Evolutionary conservation across 2,888 invertebrate genomes (phyloP).

Genomic region (Nasonovia ribisnigri): DNA sequence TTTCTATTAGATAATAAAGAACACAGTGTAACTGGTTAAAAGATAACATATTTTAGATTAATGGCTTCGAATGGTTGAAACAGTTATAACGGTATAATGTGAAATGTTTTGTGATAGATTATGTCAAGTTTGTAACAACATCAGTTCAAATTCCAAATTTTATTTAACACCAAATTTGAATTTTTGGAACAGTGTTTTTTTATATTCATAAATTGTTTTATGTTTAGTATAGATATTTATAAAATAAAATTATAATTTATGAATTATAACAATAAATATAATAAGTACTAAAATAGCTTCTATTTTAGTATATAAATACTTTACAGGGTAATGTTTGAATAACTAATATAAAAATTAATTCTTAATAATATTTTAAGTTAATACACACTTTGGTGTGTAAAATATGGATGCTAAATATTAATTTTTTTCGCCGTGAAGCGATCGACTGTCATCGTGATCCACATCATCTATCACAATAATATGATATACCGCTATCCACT

Average conservation of each 20-base stretch:
- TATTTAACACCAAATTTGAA: neutral
- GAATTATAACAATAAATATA: neutral
- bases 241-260: neutral
- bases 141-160: neutral
- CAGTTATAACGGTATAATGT: neutral
- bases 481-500: neutral
- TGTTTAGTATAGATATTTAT: neutral
- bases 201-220: neutral
- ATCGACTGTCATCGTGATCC: neutral
- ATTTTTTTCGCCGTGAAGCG: neutral
- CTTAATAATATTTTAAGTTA: neutral
- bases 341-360: neutral
- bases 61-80: neutral
- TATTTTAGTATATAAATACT: neutral
- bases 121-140: neutral
- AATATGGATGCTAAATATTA: neutral
- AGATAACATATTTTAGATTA: constrained; percentile 8
- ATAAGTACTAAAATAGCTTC: neutral
- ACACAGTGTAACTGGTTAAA: neutral
- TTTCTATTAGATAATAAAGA: neutral
- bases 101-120: constrained; percentile 16
- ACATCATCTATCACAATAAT: neutral
- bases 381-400: neutral
- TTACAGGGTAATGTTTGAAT: neutral
- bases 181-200: neutral